phyloP scores from a whole-genome alignment of 2,888 invertebrate genomes.

The Thecophora atra region DNA sequence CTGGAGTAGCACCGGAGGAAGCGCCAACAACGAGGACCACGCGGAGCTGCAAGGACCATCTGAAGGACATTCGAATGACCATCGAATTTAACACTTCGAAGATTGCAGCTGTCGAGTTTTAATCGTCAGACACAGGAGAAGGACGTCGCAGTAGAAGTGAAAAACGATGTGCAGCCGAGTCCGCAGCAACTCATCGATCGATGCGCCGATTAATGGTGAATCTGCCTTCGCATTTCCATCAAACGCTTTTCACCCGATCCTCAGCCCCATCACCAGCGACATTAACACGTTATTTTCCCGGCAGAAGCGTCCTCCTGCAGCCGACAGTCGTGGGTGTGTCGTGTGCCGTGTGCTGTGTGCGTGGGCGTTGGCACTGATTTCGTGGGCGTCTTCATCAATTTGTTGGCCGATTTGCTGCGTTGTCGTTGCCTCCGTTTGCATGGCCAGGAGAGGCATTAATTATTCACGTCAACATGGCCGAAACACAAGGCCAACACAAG shows the following conservation, averaged over 20 bases:
- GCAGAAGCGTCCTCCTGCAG: neutral
- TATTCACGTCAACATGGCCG: constrained; percentile 13
- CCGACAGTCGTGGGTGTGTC: neutral
- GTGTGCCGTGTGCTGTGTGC: neutral
- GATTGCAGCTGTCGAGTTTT: neutral
- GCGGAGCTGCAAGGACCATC: neutral
- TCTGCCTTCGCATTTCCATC: too few relatives aligned
- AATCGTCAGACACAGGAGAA: too few relatives aligned
- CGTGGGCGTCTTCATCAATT: constrained; percentile 40
- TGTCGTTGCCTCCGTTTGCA: neutral
- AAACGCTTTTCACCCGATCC: too few relatives aligned
- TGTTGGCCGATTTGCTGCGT: constrained; percentile 13
- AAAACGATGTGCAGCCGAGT: neutral
- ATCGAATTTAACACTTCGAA: neutral
- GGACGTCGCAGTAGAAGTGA: too few relatives aligned
- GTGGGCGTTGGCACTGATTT: constrained; percentile 24
- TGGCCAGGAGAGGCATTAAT: constrained; percentile 26
- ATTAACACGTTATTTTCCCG: neutral
- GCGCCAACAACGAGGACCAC: neutral
- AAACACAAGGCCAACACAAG: neutral
- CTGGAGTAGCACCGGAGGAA: too few relatives aligned
- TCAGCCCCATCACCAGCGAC: constrained; percentile 21
- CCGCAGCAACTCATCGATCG: too few relatives aligned
- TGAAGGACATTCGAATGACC: neutral
- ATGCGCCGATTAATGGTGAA: too few relatives aligned